Base-by-base conservation (phyloP, 30 jellyfish, hydroid and myxozoan species). In the Aurelia aurita region DNA sequence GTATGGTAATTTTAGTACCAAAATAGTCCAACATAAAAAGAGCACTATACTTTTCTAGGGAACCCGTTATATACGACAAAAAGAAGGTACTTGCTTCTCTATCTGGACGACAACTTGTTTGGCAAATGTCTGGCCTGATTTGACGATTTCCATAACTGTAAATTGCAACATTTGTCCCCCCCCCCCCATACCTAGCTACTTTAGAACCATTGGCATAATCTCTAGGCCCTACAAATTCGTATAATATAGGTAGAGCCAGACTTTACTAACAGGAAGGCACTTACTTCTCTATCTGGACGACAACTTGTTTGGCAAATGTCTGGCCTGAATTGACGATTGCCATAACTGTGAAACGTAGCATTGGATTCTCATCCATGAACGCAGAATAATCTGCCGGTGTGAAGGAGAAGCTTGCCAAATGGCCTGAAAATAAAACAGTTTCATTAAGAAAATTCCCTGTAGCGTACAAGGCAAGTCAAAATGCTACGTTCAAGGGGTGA, bases 311-410 rank as follows among this genome's bases (percentile, higher is more conserved):
- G 16, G 79, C 96, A 51, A 12, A 77, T 13, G 72, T 86, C 86
- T 86, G 96, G 28, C 87, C 90, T 2, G 96, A 47, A 20, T 65
- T 26, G 34, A 86, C 87, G 23, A 43, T 53, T 22, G 90, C 89
- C 96, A 86, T 86, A 1, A 67, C 60, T 2, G 96, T 49, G 58
- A 86, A 63, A 75, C 96, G 65, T 12, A 86, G 69, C 68, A 70
- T 63, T 28, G 90, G 90, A 54, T 77, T 86, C 74, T 86, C 96
- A 26, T 86, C 96, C 86, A 86, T 43, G 32, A 45, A 58, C 3
- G 74, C 84, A 58, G 84, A 58, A 65, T 85, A 85, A 16, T 85
- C 84, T 25, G 77, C 69, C 12, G 86, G 85, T 13, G 63, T 25
- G 74, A 69, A 82, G n/a, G 58, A 58, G 59, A 82, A 69, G 34